Base-by-base conservation (phyloP, 1,140 invertebrate species). In the Drosophila dunni region DNA sequence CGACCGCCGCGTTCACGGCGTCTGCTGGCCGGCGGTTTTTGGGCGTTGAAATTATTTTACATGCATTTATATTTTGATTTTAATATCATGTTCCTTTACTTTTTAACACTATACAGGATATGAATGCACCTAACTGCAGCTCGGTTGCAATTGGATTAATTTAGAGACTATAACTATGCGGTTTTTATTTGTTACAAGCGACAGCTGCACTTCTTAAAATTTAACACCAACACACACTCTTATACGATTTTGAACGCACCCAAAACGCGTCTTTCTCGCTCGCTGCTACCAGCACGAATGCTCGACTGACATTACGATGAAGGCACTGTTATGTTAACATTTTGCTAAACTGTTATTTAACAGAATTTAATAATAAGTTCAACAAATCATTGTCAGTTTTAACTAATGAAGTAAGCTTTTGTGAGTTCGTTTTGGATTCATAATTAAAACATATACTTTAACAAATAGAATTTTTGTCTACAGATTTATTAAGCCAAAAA, bases 41-140 rank as follows among this genome's bases (percentile, higher is more conserved):
- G 83, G 83, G 82, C 78, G 82, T 86, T 60, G 40, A 79, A 79
- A 80, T 75, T 68, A 54, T 85, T 73, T 75, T 70, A 72, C 78
- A 75, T 80, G 81, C 63, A 64, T 46, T 72, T 56, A 36, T 17
- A 45, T 69, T 56, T 78, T 24, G 44, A n/a, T 13, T 15, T 45
- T 15, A 15, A 13, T 54, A 9, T 15, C 24, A 11, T 34, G 40
- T 66, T 60, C 57, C 54, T 29, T 71, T 51, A 10, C 13, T 44
- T 63, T 50, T 50, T 7, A 11, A 1, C 24, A 36, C 24, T 17
- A 8, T 70, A 44, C 17, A 33, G 29, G 53, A 33, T 64, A 50
- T 56, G 17, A 33, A 33, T 38, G 67, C 50, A 66, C 61, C 48
- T 57, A 11, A 34, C 24, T 50, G 38, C 42, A 58, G 44, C 50